phyloP scores from a whole-genome alignment of 2,888 invertebrate species.

The Neelides folsomi region DNA sequence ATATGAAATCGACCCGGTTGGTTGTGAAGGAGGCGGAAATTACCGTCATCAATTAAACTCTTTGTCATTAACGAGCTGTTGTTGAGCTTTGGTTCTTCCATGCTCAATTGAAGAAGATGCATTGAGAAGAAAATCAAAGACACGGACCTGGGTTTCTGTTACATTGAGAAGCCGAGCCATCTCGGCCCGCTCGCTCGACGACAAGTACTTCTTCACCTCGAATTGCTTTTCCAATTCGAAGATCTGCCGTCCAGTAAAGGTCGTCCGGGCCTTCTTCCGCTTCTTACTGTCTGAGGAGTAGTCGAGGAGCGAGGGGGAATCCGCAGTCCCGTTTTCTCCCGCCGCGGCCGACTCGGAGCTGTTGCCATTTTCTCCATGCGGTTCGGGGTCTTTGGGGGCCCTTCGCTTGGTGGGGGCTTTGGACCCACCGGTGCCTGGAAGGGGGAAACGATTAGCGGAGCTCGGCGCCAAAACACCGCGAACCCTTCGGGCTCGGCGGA shows the following conservation, averaged over 20 bases:
- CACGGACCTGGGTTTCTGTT: slow-evolving; percentile 84
- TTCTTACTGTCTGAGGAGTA: slow-evolving; percentile 39
- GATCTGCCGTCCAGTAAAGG: slow-evolving; percentile 89
- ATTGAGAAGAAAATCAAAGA: slow-evolving; percentile 7
- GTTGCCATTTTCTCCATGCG: not conserved
- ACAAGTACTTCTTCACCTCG: slow-evolving; percentile 84
- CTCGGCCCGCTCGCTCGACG: slow-evolving; percentile 83
- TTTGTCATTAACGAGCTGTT: no score
- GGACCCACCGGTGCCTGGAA: not conserved
- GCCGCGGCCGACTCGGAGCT: slow-evolving; percentile 4
- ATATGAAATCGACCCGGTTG: not conserved
- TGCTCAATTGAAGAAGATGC: slow-evolving; percentile 4
- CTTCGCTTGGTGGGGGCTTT: not conserved
- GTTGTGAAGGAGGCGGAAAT: not conserved
- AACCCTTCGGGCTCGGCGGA: not conserved
- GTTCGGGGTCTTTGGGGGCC: not conserved
- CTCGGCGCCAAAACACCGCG: no score
- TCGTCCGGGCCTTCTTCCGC: slow-evolving; percentile 80
- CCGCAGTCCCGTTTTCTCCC: not conserved
- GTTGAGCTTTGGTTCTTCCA: no score
- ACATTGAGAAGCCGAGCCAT: slow-evolving; percentile 88
- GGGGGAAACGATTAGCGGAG: not conserved
- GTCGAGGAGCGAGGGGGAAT: not conserved
- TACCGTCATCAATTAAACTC: no score
- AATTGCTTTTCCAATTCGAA: slow-evolving; percentile 94